Evolutionary conservation across 2,888 invertebrate genomes (phyloP).

Genomic region (Rhorus exstirpatorius): DNA sequence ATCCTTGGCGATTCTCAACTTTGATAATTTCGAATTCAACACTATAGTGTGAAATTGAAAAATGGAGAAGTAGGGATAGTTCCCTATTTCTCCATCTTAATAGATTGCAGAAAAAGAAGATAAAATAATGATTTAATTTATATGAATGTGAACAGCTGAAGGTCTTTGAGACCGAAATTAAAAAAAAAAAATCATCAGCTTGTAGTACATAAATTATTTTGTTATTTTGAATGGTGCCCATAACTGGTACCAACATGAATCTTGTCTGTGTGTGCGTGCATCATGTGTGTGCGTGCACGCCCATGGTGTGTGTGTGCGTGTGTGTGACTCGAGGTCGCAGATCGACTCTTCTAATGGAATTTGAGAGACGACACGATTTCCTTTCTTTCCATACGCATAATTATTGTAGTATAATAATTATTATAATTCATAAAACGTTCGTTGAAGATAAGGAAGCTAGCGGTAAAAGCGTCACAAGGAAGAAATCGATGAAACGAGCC

Average conservation of each 20-base stretch:
- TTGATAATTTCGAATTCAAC: no score
- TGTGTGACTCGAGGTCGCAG: conserved; percentile 1
- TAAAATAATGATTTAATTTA: no score
- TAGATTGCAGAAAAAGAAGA: no score
- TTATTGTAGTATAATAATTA: conserved; percentile 34
- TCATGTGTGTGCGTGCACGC: no score
- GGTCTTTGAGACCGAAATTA: no score
- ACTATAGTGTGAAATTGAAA: no score
- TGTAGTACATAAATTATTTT: background rate
- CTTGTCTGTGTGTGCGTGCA: background rate
- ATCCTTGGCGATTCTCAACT: no score
- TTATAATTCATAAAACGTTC: conserved; percentile 54
- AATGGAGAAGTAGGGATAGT: no score
- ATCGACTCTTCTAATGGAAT: conserved; percentile 4
- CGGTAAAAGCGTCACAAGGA: conserved; percentile 46
- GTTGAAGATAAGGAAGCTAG: conserved; percentile 64
- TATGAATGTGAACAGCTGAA: no score
- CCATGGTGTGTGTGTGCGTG: no score
- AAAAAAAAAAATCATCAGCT: no score
- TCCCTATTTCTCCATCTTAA: no score
- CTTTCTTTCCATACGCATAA: conserved; percentile 23
- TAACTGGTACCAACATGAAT: conserved; percentile 22
- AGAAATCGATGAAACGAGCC: conserved; percentile 38
- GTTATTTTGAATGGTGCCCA: conserved; percentile 24
- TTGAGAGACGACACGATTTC: background rate